These are phyloP conservation scores for Chrysodeixis includens DNA, from an alignment of 2,888 invertebrate species.

Conservation along the genomic window DNA sequence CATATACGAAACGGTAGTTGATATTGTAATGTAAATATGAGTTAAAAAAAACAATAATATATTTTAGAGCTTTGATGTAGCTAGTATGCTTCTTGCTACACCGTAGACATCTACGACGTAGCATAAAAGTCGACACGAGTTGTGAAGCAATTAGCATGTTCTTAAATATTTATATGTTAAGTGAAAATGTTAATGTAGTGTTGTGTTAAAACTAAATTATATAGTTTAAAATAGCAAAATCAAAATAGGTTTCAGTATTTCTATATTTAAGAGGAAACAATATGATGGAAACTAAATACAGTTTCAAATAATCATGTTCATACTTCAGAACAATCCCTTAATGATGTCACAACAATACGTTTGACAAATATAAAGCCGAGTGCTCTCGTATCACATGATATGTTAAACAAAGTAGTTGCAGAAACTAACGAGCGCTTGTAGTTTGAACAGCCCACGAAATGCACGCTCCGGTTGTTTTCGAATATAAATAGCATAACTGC, in stretches of 20 bases:
- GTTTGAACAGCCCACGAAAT: slow-evolving; percentile 19
- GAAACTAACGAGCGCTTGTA: slow-evolving; percentile 36
- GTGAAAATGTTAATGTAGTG: too few relatives aligned
- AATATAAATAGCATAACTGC: neutral
- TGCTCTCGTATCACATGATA: slow-evolving; percentile 23
- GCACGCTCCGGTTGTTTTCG: slow-evolving; percentile 5
- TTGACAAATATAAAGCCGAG: slow-evolving; percentile 40
- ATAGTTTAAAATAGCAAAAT: too few relatives aligned
- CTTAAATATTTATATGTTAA: too few relatives aligned
- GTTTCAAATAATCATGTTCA: neutral
- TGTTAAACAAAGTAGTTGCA: slow-evolving; percentile 43
- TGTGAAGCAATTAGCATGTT: neutral
- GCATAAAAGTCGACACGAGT: neutral
- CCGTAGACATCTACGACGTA: neutral
- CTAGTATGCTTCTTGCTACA: neutral
- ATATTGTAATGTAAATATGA: too few relatives aligned
- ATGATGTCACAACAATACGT: slow-evolving; percentile 2
- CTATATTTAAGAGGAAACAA: too few relatives aligned
- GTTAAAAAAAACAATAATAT: too few relatives aligned
- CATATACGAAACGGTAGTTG: too few relatives aligned
- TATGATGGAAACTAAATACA: too few relatives aligned
- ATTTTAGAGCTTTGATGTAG: too few relatives aligned
- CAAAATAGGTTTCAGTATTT: too few relatives aligned
- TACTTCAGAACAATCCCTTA: slow-evolving; percentile 1
- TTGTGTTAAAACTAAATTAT: too few relatives aligned